Percentiles rank a stretch among this genome's conserved stretches.
phyloP scores from a whole-genome alignment of 2,888 invertebrate species.

The Athalia circularis region DNA sequence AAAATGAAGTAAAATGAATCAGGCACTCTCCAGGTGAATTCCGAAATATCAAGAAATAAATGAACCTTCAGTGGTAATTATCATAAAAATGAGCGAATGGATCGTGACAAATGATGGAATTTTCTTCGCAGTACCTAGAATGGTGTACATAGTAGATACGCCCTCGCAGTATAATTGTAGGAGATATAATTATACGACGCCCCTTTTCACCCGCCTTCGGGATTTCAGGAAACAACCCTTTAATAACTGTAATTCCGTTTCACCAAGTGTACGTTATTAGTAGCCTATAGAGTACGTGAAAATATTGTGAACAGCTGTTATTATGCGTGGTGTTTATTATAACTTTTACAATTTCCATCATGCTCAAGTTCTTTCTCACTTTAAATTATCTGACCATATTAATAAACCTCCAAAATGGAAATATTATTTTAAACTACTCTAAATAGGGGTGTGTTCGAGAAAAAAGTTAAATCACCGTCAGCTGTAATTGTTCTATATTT shows the following conservation, averaged over 20 bases:
- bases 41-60: not conserved
- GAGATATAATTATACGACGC: conserved; percentile 3
- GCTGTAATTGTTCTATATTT: too few relatives aligned
- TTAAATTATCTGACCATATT: too few relatives aligned
- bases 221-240: conserved; percentile 22
- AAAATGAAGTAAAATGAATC: conserved; percentile 6
- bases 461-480: too few relatives aligned
- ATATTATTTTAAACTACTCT: too few relatives aligned
- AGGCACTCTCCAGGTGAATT: too few relatives aligned
- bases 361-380: too few relatives aligned
- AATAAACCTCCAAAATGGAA: too few relatives aligned
- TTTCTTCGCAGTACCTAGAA: not conserved
- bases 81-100: conserved; percentile 19
- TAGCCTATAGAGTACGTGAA: not conserved
- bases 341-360: too few relatives aligned
- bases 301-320: not conserved
- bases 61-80: not conserved
- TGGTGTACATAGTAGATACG: too few relatives aligned
- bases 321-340: not conserved
- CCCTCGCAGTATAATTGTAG: not conserved
- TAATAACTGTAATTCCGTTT: conserved; percentile 41
- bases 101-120: conserved; percentile 24
- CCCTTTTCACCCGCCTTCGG: conserved; percentile 17
- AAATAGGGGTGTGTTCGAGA: too few relatives aligned
- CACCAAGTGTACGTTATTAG: conserved; percentile 34